Evolutionary conservation across 53 echinoderm and acorn worm genomes (phyloP).

Genomic region (Holothuria scabra): DNA sequence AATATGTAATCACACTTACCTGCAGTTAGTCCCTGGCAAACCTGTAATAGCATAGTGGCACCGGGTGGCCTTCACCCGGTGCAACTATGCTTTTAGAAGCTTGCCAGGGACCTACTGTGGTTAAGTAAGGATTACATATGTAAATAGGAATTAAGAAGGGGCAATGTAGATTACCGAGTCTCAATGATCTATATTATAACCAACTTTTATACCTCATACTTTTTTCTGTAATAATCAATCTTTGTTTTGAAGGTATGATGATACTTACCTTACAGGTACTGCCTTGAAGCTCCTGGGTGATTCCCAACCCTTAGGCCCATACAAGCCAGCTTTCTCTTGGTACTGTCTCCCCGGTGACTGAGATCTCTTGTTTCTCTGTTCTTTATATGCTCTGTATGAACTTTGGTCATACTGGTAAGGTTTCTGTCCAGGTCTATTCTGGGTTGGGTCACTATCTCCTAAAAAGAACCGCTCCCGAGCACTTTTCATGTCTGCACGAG

Average conservation of each 20-base stretch:
- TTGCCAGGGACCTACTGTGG: too few relatives aligned
- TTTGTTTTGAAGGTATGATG: neutral
- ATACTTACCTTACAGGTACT: constrained; percentile 78
- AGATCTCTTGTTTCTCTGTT: constrained; percentile 70
- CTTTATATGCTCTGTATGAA: constrained; percentile 79
- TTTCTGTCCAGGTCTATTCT: constrained; percentile 11
- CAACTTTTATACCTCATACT: too few relatives aligned
- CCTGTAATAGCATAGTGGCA: too few relatives aligned
- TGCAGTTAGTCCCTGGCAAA: too few relatives aligned
- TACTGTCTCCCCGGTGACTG: constrained; percentile 87
- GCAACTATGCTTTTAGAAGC: too few relatives aligned
- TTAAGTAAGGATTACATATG: too few relatives aligned
- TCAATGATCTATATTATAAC: too few relatives aligned
- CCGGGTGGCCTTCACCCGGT: too few relatives aligned
- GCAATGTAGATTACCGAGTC: too few relatives aligned
- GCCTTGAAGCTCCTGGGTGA: constrained; percentile 60
- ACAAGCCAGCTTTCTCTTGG: constrained; percentile 75
- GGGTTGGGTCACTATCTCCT: neutral
- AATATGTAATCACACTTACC: too few relatives aligned
- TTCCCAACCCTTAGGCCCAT: constrained; percentile 78
- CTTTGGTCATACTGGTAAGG: constrained; percentile 20
- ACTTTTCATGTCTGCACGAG: constrained; percentile 57
- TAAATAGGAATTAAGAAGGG: too few relatives aligned
- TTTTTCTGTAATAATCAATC: too few relatives aligned
- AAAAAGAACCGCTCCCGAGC: constrained; percentile 62